A percentile compares a stretch with the other conserved stretches of the same genome.
Conservation (phyloP, 2,113 vertebrate species). For the Oryzias celebensis region DNA sequence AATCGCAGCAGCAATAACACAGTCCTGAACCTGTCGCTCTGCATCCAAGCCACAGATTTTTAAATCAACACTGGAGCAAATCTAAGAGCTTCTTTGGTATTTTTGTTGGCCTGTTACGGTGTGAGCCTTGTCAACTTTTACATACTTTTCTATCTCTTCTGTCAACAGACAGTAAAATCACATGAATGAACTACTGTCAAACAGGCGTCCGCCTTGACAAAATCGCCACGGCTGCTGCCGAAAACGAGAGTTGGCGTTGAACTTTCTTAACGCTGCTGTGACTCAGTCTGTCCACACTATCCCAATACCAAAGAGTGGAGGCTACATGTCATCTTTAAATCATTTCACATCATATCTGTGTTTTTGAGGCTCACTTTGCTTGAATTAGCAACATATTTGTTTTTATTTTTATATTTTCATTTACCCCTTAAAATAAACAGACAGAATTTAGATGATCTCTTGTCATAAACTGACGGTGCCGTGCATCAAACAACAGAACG, state of each 20-base stretch:
- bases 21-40: constrained; percentile 4
- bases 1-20: constrained; percentile 6
- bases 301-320: too few species aligned
- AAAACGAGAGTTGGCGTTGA: neutral
- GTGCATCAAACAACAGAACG: neutral
- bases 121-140: constrained; percentile 9
- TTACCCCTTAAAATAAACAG: too few species aligned
- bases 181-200: constrained; percentile 45
- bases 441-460: neutral
- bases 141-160: constrained; percentile 29
- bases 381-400: too few species aligned
- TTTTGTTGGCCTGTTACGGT: constrained; percentile 29
- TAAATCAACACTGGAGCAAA: constrained; percentile 24
- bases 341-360: too few species aligned
- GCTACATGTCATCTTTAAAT: too few species aligned
- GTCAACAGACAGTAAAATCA: constrained; percentile 33
- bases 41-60: constrained; percentile 35
- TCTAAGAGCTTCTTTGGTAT: constrained; percentile 17
- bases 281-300: too few species aligned
- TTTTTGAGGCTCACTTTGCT: too few species aligned
- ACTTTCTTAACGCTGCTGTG: too few species aligned
- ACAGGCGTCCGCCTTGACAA: too few species aligned
- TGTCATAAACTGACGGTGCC: neutral
- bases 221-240: neutral
- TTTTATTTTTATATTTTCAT: too few species aligned